Evolutionary conservation across 2,888 invertebrate species (phyloP).

Genomic region (Amphipyra berbera): DNA sequence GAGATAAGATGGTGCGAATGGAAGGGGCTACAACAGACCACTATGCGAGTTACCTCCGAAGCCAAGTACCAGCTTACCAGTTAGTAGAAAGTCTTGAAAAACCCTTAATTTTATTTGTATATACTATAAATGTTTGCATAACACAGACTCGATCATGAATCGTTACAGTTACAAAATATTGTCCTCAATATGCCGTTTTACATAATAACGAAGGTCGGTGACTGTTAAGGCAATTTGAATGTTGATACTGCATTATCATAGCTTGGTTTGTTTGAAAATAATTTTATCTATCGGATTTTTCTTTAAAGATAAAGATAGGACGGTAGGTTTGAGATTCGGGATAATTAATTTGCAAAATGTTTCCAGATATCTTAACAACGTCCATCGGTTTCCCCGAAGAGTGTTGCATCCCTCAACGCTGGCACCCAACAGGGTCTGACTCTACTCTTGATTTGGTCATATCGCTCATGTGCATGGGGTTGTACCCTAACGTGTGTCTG

Average conservation of each 20-base stretch:
- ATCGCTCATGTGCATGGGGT: slow-evolving; percentile 96
- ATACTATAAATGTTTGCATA: too few species aligned
- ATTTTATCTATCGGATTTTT: too few species aligned
- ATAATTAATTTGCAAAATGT: not conserved
- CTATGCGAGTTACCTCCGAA: slow-evolving; percentile 97
- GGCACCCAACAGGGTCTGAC: slow-evolving; percentile 94
- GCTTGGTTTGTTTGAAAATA: too few species aligned
- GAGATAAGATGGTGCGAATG: slow-evolving; percentile 97
- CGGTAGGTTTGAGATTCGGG: too few species aligned
- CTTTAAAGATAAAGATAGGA: too few species aligned
- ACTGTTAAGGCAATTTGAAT: too few species aligned
- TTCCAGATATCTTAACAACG: slow-evolving; percentile 91
- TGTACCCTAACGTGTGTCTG: slow-evolving; percentile 99
- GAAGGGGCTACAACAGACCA: slow-evolving; percentile 96
- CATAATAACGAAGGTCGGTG: too few species aligned
- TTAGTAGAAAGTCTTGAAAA: slow-evolving; percentile 49
- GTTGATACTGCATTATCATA: too few species aligned
- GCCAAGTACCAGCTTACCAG: slow-evolving; percentile 93
- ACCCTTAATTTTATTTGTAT: not conserved
- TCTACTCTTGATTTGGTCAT: slow-evolving; percentile 95
- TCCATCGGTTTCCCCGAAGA: slow-evolving; percentile 97
- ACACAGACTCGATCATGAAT: too few species aligned
- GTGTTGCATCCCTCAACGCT: slow-evolving; percentile 92
- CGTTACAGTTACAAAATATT: too few species aligned
- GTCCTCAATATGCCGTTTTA: too few species aligned